A percentile compares a stretch with the other conserved stretches of the same genome.
Conservation (phyloP, 1,140 invertebrate genomes). For the Drosophila auraria region DNA sequence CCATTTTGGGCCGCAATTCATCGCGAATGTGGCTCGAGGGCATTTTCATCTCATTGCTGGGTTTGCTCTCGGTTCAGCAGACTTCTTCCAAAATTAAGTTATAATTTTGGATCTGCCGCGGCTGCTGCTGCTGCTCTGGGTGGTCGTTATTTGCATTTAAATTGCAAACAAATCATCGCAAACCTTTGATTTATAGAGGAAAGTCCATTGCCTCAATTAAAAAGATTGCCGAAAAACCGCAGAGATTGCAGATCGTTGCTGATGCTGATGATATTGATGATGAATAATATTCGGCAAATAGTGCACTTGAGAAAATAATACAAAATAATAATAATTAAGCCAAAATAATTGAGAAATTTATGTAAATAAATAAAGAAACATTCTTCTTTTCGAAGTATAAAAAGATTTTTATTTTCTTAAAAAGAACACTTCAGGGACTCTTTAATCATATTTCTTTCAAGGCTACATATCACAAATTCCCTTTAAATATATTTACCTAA, state of each 20-base stretch:
- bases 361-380: too few species aligned
- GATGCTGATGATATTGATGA: constrained; percentile 15
- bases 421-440: too few species aligned
- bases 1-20: constrained; percentile 44
- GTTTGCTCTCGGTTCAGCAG: constrained; percentile 30
- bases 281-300: constrained; percentile 2
- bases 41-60: constrained; percentile 56
- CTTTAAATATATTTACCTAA: too few species aligned
- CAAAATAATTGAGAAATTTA: too few species aligned
- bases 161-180: constrained; percentile 80
- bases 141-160: constrained; percentile 83
- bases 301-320: constrained; percentile 15
- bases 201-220: constrained; percentile 69
- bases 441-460: not conserved
- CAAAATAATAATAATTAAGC: not conserved
- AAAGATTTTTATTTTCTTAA: too few species aligned
- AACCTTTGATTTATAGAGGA: constrained; percentile 75
- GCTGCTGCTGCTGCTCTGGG: constrained; percentile 27
- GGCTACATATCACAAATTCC: too few species aligned
- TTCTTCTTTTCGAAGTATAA: too few species aligned
- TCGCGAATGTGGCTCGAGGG: constrained; percentile 47
- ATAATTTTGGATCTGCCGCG: constrained; percentile 67
- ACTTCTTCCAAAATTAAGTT: constrained; percentile 76
- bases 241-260: constrained; percentile 20
- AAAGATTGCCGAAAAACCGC: constrained; percentile 30